Percentiles rank a stretch among this genome's conserved stretches.
Evolutionary conservation across 2,113 vertebrate genomes (phyloP).

Genomic region (Lepus timidus): DNA sequence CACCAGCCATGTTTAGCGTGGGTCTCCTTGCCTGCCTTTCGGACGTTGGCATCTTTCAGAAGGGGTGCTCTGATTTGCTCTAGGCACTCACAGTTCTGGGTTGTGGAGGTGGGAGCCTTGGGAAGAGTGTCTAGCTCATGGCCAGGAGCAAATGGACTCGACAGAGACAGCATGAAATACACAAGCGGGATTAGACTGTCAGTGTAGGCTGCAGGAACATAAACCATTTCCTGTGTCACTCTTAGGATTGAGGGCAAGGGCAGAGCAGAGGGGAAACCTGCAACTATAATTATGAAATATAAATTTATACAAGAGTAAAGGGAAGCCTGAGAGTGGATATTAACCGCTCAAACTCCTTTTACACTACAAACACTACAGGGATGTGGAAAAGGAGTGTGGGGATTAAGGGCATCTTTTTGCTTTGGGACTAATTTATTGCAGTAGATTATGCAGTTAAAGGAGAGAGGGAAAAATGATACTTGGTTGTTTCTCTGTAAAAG

Average conservation of each 20-base stretch:
- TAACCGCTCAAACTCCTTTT: constrained; percentile 39
- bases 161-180: constrained; percentile 72
- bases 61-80: not conserved
- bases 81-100: not conserved
- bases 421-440: constrained; percentile 70
- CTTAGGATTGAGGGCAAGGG: constrained; percentile 52
- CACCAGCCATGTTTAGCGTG: not conserved
- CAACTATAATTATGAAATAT: constrained; percentile 72
- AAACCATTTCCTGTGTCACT: constrained; percentile 73
- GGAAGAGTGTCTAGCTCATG: not conserved
- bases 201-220: constrained; percentile 11
- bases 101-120: not conserved
- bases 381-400: constrained; percentile 50
- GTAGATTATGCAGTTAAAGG: constrained; percentile 22
- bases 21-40: not conserved
- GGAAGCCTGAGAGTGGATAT: not conserved
- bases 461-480: not conserved
- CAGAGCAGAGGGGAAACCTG: constrained; percentile 71
- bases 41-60: not conserved
- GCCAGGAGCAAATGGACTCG: not conserved
- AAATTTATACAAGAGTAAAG: constrained; percentile 65
- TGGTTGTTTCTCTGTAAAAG: constrained; percentile 45
- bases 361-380: constrained; percentile 39
- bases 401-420: constrained; percentile 70
- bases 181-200: constrained; percentile 69